Evolutionary conservation across 2,797 vertebrate genomes (phyloP).

Genomic region (Calcarius lapponicus): DNA sequence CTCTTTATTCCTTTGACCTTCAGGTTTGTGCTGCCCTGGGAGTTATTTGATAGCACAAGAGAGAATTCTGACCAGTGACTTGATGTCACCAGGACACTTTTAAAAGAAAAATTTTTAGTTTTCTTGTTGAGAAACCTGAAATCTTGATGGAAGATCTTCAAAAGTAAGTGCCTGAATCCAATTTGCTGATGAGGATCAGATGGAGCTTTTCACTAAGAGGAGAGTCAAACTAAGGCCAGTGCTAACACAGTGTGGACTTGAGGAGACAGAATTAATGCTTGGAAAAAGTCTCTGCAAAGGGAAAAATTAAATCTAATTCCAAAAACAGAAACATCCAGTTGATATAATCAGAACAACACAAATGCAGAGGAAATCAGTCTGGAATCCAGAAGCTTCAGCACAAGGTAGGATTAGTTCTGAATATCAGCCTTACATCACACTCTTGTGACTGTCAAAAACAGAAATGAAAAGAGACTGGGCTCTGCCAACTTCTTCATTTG

Average conservation of each 20-base stretch:
- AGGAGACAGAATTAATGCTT: neutral
- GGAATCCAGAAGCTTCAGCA: neutral
- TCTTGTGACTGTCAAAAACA: constrained; percentile 37
- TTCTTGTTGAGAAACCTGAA: neutral
- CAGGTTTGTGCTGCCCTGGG: neutral
- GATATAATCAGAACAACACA: neutral
- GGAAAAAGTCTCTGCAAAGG: neutral
- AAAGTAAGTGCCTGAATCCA: neutral
- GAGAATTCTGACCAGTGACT: neutral
- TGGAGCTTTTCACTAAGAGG: neutral
- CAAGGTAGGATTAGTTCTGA: neutral
- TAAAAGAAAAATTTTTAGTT: neutral
- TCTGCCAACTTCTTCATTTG: constrained; percentile 38
- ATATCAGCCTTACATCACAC: neutral
- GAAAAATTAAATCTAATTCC: neutral
- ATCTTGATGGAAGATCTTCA: neutral
- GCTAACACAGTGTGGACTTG: neutral
- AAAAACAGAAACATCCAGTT: neutral
- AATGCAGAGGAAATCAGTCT: neutral
- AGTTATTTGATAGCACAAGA: neutral
- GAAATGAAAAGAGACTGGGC: neutral
- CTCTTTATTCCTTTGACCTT: neutral
- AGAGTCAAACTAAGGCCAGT: neutral
- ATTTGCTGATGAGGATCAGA: neutral
- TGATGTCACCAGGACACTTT: neutral